Conservation (phyloP, 2,888 invertebrate genomes). For the Marasmarcha lunaedactyla region DNA sequence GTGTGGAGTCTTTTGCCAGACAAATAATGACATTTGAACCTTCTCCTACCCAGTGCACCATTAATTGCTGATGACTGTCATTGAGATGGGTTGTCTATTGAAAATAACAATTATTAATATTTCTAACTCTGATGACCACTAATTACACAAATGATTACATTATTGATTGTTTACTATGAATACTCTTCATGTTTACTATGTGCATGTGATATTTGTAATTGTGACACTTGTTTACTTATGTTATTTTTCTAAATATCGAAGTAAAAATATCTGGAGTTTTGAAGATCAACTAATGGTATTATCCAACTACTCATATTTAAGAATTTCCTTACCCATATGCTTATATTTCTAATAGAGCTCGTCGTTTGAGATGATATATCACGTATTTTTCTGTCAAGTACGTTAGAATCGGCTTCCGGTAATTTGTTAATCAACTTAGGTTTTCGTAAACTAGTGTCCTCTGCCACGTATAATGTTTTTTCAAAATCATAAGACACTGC, state of each 20-base stretch:
- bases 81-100: conserved; percentile 81
- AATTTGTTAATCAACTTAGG: conserved; percentile 39
- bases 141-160: not conserved
- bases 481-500: conserved; percentile 35
- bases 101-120: conserved; percentile 11
- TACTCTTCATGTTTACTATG: conserved; percentile 6
- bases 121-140: conserved; percentile 4
- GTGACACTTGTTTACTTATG: no score
- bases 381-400: conserved; percentile 44
- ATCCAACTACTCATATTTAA: no score
- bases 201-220: no score
- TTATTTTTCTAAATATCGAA: no score
- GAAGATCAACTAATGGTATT: no score
- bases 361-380: conserved; percentile 31
- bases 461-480: conserved; percentile 46
- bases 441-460: conserved; percentile 28
- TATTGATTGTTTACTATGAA: not conserved
- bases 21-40: conserved; percentile 89
- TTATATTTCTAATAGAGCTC: conserved; percentile 47
- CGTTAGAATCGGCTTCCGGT: conserved; percentile 21
- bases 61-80: conserved; percentile 88
- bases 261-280: no score
- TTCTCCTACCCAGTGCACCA: conserved; percentile 94
- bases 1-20: conserved; percentile 80
- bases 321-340: conserved; percentile 59